Percentiles rank a stretch among this genome's conserved stretches.
These are phyloP conservation scores for Clusia tigrina DNA, from an alignment of 2,888 invertebrate genomes.

Conservation along the genomic window DNA sequence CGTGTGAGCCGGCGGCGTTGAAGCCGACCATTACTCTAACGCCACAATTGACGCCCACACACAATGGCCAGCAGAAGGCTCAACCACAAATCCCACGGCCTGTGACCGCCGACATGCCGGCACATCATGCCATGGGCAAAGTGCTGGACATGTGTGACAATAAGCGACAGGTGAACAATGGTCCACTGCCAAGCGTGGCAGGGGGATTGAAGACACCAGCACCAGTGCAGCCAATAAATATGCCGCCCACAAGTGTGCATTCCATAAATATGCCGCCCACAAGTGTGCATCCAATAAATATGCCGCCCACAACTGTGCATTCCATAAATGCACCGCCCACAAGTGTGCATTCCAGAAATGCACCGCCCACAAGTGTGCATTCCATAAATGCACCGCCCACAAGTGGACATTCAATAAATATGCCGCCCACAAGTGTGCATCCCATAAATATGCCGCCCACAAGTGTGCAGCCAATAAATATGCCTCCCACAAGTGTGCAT, in stretches of 20 bases:
- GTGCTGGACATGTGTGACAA: conserved; percentile 60
- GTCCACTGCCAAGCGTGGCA: background rate
- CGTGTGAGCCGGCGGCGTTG: conserved; percentile 52
- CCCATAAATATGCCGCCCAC: background rate
- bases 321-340: too few species aligned
- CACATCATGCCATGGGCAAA: conserved; percentile 59
- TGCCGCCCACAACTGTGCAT: too few species aligned
- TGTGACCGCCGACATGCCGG: conserved; percentile 42
- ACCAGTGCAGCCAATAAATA: background rate
- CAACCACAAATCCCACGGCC: conserved; percentile 35
- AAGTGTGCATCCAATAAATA: too few species aligned
- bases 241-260: conserved; percentile 18
- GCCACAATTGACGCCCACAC: conserved; percentile 2
- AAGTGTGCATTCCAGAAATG: too few species aligned
- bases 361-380: too few species aligned
- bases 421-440: conserved; percentile 18
- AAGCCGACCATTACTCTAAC: conserved; percentile 50
- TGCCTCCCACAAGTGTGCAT: conserved; percentile 18
- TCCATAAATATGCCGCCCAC: background rate
- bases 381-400: background rate
- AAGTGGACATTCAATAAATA: too few species aligned
- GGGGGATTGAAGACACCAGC: background rate
- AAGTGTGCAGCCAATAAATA: background rate
- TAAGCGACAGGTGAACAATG: background rate
- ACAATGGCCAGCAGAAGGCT: conserved; percentile 33